Evolutionary conservation across 2,113 vertebrate genomes (phyloP).

Genomic region (Daboia siamensis): DNA sequence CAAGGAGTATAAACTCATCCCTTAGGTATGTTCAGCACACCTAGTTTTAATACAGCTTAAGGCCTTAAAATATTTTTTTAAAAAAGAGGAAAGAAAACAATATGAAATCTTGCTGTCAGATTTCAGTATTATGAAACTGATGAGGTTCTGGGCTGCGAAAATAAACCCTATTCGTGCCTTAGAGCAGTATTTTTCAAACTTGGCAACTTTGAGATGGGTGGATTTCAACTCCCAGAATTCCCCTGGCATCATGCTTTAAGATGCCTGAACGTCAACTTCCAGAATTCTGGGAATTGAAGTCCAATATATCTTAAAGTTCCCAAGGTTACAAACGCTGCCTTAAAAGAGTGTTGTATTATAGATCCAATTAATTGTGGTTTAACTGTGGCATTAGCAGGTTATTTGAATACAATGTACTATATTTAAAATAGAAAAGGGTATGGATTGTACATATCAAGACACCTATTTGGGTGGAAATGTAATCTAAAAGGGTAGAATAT

Average conservation of each 20-base stretch:
- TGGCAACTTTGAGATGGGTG: background rate
- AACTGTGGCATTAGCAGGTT: background rate
- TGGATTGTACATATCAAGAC: background rate
- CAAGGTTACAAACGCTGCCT: background rate
- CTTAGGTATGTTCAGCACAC: background rate
- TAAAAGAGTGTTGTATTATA: background rate
- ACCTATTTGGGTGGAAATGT: background rate
- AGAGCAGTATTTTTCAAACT: background rate
- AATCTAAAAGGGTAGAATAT: background rate
- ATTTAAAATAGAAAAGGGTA: background rate
- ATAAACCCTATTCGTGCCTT: background rate
- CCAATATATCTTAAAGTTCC: background rate
- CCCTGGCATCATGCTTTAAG: background rate
- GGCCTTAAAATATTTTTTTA: background rate
- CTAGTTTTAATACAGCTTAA: background rate
- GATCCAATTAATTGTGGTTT: background rate
- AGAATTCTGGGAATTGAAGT: background rate
- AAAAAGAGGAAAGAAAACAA: background rate
- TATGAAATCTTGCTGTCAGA: background rate
- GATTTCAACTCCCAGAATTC: too few species aligned
- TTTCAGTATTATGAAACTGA: background rate
- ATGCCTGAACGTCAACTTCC: background rate
- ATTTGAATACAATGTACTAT: background rate
- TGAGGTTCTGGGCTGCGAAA: background rate
- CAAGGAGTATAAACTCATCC: background rate